Percentiles rank a stretch among this genome's conserved stretches.
Evolutionary conservation across 2,888 invertebrate species (phyloP).

Genomic region (Thalpophila matura): DNA sequence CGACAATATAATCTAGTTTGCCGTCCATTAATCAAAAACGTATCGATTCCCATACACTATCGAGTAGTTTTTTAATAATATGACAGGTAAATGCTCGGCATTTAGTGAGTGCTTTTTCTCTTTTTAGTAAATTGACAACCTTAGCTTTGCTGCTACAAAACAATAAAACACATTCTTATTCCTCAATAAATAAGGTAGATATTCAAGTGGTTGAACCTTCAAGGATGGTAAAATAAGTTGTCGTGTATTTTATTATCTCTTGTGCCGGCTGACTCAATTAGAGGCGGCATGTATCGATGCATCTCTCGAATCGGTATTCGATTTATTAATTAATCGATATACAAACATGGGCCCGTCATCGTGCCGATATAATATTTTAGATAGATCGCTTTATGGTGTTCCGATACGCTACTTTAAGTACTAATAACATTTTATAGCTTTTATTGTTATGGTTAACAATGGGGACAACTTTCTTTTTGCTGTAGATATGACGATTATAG

Average conservation of each 20-base stretch:
- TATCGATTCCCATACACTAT: constrained; percentile 86
- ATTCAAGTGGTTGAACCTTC: constrained; percentile 34
- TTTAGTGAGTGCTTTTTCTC: constrained; percentile 84
- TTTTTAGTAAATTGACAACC: constrained; percentile 71
- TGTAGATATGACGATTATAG: neutral
- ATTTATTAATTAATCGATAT: constrained; percentile 91
- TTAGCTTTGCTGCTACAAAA: constrained; percentile 18
- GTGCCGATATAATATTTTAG: constrained; percentile 80
- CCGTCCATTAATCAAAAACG: constrained; percentile 86
- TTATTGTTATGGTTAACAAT: constrained; percentile 48
- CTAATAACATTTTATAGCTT: constrained; percentile 58
- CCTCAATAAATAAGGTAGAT: constrained; percentile 38
- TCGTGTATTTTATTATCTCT: constrained; percentile 78
- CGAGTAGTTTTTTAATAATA: constrained; percentile 86
- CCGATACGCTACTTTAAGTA: constrained; percentile 58
- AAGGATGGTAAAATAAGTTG: constrained; percentile 41
- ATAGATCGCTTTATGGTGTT: constrained; percentile 75
- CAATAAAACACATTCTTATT: constrained; percentile 30
- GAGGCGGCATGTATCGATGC: constrained; percentile 87
- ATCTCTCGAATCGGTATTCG: constrained; percentile 84
- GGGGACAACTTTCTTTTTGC: constrained; percentile 56
- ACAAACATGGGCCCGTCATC: constrained; percentile 89
- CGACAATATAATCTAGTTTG: constrained; percentile 85
- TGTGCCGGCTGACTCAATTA: constrained; percentile 89
- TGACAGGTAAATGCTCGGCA: constrained; percentile 89